A percentile compares a stretch with the other conserved stretches of the same genome.
Evolutionary conservation across 2,113 vertebrate species (phyloP).

Genomic region (Osmerus mordax): DNA sequence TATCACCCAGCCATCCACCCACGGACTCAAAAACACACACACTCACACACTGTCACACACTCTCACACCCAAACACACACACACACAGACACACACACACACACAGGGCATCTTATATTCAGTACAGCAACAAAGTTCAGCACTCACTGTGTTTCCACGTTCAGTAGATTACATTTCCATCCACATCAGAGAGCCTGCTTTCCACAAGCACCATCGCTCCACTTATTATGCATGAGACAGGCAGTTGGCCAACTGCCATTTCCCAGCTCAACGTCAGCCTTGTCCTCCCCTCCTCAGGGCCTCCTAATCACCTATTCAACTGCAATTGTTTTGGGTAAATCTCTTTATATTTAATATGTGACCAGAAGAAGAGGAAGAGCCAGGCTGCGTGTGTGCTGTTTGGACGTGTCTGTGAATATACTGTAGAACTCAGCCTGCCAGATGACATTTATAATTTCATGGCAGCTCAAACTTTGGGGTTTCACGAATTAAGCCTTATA

Average conservation of each 20-base stretch:
- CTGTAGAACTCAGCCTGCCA: conserved; percentile 55
- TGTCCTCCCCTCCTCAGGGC: not conserved
- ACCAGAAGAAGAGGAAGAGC: conserved; percentile 18
- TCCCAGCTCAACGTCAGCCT: not conserved
- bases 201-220: not conserved
- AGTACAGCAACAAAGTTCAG: not conserved
- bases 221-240: not conserved
- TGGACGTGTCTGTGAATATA: conserved; percentile 22
- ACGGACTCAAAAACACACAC: too few relatives aligned
- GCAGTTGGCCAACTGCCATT: not conserved
- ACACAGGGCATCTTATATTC: too few relatives aligned
- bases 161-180: not conserved
- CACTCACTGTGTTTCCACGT: not conserved
- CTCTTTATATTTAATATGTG: conserved; percentile 48
- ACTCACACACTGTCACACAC: too few relatives aligned
- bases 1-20: too few relatives aligned
- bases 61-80: too few relatives aligned
- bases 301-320: not conserved
- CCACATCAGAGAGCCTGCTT: not conserved
- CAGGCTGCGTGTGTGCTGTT: conserved; percentile 3
- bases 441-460: conserved; percentile 78
- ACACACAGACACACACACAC: too few relatives aligned
- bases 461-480: conserved; percentile 70
- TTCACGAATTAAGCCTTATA: conserved; percentile 68
- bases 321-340: conserved; percentile 18